Base-by-base conservation (phyloP, 1,140 invertebrate genomes). In the Drosophila kepulauana region DNA sequence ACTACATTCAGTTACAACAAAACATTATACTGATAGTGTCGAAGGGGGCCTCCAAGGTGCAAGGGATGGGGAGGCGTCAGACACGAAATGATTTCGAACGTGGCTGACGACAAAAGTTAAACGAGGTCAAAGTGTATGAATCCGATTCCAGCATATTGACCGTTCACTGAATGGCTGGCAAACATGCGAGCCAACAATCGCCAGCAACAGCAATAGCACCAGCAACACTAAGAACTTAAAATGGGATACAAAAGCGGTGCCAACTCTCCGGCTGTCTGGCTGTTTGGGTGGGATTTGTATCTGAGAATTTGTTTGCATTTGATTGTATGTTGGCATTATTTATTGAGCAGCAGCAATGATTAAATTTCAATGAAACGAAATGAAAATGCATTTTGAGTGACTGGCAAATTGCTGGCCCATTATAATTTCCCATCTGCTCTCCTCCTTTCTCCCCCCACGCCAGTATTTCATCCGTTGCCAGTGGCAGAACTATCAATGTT, bases 21-120 rank as follows among this genome's bases (percentile, higher is more conserved):
- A 85, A 75, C 67, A 86, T 81, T 71, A 49, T 62, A 48, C 74
- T 58, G 82, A 80, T 85, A 78, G 78, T 80, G 73, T 79, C 52
- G 52, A 80, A 61, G 65, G 45, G 35, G 64, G 35, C 43, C 15
- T 33, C 8, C 5, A n/a, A 1, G 20, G 4, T 8, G 33, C 3
- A 16, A 5, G 49, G 15, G 35, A n/a, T 20, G 30, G 35, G 35
- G 38, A 38, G 38, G 57, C 10, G 67, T 28, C 69, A 78, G 61
- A 85, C 74, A 81, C 70, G 78, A 78, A 85, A 81, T 75, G 62
- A 81, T 81, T 80, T 78, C 38, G 82, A 78, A 79, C 74, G 63
- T 79, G 72, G 66, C 58, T 70, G 69, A 65, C 66, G 62, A 75
- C 79, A 74, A 75, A 64, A 72, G 77, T 74, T 88, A 72, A 88